These are phyloP conservation scores for Pseudomyrmex flavicornis DNA, from an alignment of 1,140 invertebrate species.

Conservation along the genomic window DNA sequence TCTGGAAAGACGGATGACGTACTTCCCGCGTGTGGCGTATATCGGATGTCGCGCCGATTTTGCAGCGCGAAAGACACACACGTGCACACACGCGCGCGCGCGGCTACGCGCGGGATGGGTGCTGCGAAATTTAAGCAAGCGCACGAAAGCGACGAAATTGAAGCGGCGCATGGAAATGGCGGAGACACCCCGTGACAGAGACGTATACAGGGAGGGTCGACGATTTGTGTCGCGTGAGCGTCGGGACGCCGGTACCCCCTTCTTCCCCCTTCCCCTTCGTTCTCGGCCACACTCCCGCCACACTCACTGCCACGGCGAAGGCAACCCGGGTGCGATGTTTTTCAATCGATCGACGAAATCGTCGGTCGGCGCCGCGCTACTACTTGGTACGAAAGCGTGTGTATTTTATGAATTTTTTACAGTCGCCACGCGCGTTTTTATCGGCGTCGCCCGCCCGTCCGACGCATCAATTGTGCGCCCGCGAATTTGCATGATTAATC, in stretches of 20 bases:
- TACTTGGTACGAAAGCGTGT: constrained; percentile 62
- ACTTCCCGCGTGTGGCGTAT: constrained; percentile 10
- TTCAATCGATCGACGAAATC: constrained; percentile 64
- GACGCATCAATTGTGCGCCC: constrained; percentile 43
- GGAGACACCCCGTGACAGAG: constrained; percentile 70
- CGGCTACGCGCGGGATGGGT: not conserved
- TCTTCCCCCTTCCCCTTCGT: not conserved
- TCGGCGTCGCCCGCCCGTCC: constrained; percentile 43
- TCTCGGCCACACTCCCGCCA: not conserved
- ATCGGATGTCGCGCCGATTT: constrained; percentile 36
- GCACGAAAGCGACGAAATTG: constrained; percentile 68
- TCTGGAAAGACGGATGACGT: constrained; percentile 56
- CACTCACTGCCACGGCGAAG: not conserved
- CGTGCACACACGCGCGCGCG: not conserved
- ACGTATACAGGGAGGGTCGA: constrained; percentile 52
- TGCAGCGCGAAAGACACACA: constrained; percentile 28
- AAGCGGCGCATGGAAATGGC: constrained; percentile 70
- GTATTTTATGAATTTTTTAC: constrained; percentile 71
- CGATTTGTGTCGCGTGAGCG: constrained; percentile 64
- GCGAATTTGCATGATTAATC: constrained; percentile 74
- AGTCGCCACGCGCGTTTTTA: constrained; percentile 58
- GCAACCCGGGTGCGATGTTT: constrained; percentile 32
- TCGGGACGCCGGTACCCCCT: not conserved
- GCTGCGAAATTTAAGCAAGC: constrained; percentile 67
- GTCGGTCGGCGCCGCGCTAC: constrained; percentile 52